Evolutionary conservation across 1,140 invertebrate species (phyloP).

Genomic region (Bombus confusus): DNA sequence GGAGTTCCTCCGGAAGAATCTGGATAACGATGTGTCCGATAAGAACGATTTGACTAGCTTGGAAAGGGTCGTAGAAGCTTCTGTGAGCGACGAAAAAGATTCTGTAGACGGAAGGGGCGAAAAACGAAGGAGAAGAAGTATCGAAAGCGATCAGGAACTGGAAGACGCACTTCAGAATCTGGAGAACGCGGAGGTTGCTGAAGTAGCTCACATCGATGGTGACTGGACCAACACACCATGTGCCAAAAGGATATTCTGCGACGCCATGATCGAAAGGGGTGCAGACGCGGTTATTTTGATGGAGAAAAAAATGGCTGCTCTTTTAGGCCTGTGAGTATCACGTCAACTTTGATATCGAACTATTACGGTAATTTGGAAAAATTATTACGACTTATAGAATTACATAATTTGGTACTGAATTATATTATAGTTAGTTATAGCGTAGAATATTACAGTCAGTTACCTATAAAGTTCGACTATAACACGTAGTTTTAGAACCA

Average conservation of each 20-base stretch:
- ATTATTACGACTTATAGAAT: neutral
- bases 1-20: neutral
- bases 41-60: neutral
- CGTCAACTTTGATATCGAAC: neutral
- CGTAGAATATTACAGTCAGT: neutral
- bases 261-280: constrained; percentile 86
- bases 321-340: constrained; percentile 87
- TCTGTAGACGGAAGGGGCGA: constrained; percentile 60
- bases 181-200: constrained; percentile 78
- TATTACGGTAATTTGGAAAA: neutral
- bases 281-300: constrained; percentile 86
- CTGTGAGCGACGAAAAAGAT: constrained; percentile 20
- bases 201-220: constrained; percentile 77
- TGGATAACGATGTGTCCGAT: neutral
- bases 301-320: constrained; percentile 90
- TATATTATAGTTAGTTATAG: neutral
- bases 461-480: neutral
- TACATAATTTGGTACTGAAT: neutral
- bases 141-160: constrained; percentile 73
- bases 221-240: constrained; percentile 89
- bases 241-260: constrained; percentile 89
- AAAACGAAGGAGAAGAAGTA: constrained; percentile 76
- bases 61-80: constrained; percentile 36
- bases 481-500: neutral
- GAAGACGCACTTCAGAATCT: constrained; percentile 84